These are phyloP conservation scores for Cepaea hortensis DNA, from an alignment of 2,888 invertebrate species.

Conservation along the genomic window DNA sequence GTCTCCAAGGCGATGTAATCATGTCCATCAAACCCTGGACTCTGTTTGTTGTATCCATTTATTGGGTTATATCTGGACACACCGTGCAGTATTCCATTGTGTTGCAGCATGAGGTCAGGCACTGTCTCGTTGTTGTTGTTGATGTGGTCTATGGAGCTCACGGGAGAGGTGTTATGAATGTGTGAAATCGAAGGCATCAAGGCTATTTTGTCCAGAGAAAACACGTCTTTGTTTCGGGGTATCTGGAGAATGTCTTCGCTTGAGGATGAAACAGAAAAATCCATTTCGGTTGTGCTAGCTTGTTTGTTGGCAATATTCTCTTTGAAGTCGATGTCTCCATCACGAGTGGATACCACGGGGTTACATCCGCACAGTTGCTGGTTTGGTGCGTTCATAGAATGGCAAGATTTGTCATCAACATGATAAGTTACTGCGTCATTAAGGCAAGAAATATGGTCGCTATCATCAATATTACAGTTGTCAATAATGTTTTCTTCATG, in stretches of 20 bases:
- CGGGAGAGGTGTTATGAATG: constrained; percentile 31
- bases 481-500: not conserved
- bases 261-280: not conserved
- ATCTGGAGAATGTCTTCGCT: not conserved
- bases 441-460: not conserved
- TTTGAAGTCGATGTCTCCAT: not conserved
- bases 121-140: constrained; percentile 42
- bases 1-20: constrained; percentile 3
- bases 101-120: constrained; percentile 38
- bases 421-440: not conserved
- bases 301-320: not conserved
- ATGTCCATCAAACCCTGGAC: not conserved
- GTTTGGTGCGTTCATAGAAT: not conserved
- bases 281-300: not conserved
- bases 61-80: not conserved
- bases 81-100: constrained; percentile 31
- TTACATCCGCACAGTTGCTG: not conserved
- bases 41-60: not conserved
- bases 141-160: constrained; percentile 33
- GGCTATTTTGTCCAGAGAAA: constrained; percentile 31
- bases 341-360: not conserved
- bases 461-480: not conserved
- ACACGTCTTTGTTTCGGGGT: constrained; percentile 20
- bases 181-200: constrained; percentile 39
- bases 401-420: constrained; percentile 1